Conservation (phyloP, 37 sponge, comb jelly and placozoan genomes). For the Aplysina aerophoba region DNA sequence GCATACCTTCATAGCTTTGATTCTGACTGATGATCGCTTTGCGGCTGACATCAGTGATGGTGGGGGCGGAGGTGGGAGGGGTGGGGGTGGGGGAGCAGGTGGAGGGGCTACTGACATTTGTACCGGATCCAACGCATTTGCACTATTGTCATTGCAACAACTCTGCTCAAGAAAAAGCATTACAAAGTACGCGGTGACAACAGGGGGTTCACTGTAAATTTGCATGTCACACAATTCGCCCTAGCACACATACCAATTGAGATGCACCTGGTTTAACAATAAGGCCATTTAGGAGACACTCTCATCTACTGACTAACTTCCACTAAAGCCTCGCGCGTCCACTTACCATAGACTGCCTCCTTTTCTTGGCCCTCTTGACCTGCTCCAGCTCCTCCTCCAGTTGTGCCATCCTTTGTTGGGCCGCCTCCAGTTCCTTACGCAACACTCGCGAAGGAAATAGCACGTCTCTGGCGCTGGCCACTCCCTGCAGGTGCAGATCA, state of each 20-base stretch:
- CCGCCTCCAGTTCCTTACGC: constrained; percentile 58
- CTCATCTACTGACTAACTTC: too few relatives aligned
- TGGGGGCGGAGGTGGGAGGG: constrained; percentile 74
- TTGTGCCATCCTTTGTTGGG: constrained; percentile 50
- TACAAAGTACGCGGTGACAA: too few relatives aligned
- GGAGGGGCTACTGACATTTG: constrained; percentile 7
- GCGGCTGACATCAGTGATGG: constrained; percentile 11
- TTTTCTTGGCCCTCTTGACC: constrained; percentile 23
- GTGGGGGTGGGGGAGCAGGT: constrained; percentile 67
- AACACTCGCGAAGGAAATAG: constrained; percentile 69
- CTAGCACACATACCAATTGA: too few relatives aligned
- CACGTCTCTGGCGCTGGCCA: constrained; percentile 64
- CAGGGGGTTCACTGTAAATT: too few relatives aligned
- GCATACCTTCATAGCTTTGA: not conserved
- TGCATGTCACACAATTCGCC: too few relatives aligned
- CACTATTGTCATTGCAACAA: not conserved
- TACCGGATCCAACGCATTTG: not conserved
- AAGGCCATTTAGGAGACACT: too few relatives aligned
- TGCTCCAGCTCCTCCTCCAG: constrained; percentile 58
- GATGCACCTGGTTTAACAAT: too few relatives aligned
- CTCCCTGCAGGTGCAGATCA: constrained; percentile 40
- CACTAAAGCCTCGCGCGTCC: too few relatives aligned
- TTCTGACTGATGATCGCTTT: constrained; percentile 15
- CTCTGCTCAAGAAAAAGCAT: not conserved
- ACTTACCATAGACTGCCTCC: not conserved